Evolutionary conservation across 2,113 vertebrate species (phyloP).

Genomic region (Neodon shergylaensis): DNA sequence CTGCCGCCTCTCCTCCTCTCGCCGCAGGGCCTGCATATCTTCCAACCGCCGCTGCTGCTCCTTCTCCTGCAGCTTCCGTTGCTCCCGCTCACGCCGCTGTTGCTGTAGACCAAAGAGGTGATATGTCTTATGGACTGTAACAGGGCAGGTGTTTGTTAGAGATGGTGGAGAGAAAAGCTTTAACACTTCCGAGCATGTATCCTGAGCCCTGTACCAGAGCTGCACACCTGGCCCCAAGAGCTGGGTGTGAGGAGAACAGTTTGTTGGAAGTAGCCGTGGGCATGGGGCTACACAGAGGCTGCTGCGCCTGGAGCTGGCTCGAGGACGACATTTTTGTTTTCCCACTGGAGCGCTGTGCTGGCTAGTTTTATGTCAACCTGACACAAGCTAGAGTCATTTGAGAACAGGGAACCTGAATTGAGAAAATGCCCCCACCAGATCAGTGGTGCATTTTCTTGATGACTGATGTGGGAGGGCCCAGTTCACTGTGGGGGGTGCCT

Average conservation of each 20-base stretch:
- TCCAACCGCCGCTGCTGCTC: conserved; percentile 92
- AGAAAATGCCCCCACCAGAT: not conserved
- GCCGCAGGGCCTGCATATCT: conserved; percentile 88
- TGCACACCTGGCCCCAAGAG: not conserved
- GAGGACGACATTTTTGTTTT: not conserved
- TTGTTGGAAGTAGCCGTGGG: not conserved
- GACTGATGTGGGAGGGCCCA: not conserved
- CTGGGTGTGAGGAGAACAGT: not conserved
- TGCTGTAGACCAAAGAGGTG: conserved; percentile 83
- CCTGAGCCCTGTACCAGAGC: not conserved
- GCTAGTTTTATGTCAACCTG: not conserved
- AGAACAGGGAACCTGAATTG: not conserved
- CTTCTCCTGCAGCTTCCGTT: conserved; percentile 94
- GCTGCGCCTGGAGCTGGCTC: not conserved
- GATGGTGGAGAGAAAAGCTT: not conserved
- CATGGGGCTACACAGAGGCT: not conserved
- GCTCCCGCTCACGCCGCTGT: conserved; percentile 94
- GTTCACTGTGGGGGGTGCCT: not conserved
- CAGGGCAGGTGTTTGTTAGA: too few relatives aligned
- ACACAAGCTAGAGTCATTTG: not conserved
- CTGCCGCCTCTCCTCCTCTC: conserved; percentile 93
- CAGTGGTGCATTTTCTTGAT: not conserved
- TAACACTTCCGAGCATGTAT: not conserved
- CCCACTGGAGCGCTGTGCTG: not conserved
- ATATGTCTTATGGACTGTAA: not conserved